Percentiles rank a stretch among this genome's conserved stretches.
Conservation (phyloP, 2,797 vertebrate genomes). For the Orestias chungarensis region DNA sequence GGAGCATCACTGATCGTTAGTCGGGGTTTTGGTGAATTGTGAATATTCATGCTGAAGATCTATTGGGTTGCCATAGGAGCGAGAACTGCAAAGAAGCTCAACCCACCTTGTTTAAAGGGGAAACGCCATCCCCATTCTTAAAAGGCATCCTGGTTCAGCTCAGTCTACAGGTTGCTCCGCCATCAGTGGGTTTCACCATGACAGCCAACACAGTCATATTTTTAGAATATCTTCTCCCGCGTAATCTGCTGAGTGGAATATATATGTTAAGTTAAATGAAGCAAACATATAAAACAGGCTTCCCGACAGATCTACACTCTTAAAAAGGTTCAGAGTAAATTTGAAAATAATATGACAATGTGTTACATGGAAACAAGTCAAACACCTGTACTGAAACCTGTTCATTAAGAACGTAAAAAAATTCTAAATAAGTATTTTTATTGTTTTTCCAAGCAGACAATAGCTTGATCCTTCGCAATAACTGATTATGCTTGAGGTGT, state of each 20-base stretch:
- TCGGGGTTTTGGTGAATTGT: conserved; percentile 83
- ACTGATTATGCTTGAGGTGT: not conserved
- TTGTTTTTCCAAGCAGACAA: not conserved
- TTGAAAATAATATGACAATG: not conserved
- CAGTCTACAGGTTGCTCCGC: conserved; percentile 66
- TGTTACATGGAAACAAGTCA: not conserved
- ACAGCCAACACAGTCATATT: conserved; percentile 1
- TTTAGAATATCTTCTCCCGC: not conserved
- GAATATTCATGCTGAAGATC: conserved; percentile 94
- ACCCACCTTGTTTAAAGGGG: conserved; percentile 85
- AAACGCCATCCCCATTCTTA: conserved; percentile 74
- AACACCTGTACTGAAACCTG: too few species aligned
- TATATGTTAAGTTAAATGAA: too few species aligned
- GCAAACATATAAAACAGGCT: too few species aligned
- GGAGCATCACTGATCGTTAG: conserved; percentile 85
- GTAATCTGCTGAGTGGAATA: conserved; percentile 51
- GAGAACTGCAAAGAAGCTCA: conserved; percentile 85
- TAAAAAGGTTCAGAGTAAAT: not conserved
- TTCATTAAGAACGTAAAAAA: not conserved
- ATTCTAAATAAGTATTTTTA: not conserved
- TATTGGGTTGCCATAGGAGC: conserved; percentile 96
- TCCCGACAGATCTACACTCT: not conserved
- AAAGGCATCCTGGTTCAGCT: conserved; percentile 59
- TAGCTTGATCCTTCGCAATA: not conserved
- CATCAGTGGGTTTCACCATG: conserved; percentile 11